Percentiles rank a stretch among this genome's conserved stretches.
Evolutionary conservation across 2,888 invertebrate genomes (phyloP).

Genomic region (Halocaridina rubra): DNA sequence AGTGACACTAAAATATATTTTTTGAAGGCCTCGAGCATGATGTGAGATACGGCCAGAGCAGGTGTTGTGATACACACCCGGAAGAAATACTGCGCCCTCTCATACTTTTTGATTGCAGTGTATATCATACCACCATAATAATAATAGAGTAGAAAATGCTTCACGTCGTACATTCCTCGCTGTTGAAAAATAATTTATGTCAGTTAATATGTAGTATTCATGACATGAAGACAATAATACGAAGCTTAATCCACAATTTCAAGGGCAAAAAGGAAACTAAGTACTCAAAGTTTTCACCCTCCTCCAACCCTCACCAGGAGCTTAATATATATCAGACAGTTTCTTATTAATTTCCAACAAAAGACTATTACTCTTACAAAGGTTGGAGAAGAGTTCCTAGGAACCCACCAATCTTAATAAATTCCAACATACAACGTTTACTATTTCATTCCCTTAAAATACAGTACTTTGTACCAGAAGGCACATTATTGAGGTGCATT

Average conservation of each 20-base stretch:
- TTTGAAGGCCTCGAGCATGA: constrained; percentile 97
- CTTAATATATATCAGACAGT: neutral
- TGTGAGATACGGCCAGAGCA: constrained; percentile 91
- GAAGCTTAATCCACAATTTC: too few relatives aligned
- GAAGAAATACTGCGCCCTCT: constrained; percentile 92
- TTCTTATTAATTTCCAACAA: too few relatives aligned
- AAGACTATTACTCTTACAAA: too few relatives aligned
- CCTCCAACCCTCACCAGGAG: too few relatives aligned
- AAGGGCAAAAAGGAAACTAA: neutral
- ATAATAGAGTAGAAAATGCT: constrained; percentile 92
- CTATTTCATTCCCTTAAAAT: too few relatives aligned
- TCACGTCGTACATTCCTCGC: constrained; percentile 85
- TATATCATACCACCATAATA: constrained; percentile 99
- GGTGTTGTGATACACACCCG: constrained; percentile 97
- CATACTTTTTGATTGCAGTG: constrained; percentile 90
- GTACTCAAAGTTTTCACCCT: neutral
- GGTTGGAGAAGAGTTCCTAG: too few relatives aligned
- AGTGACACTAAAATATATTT: constrained; percentile 94
- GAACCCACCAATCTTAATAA: too few relatives aligned
- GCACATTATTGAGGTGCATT: too few relatives aligned
- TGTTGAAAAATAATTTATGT: constrained; percentile 66
- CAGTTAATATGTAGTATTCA: too few relatives aligned
- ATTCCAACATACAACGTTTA: too few relatives aligned
- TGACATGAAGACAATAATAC: too few relatives aligned
- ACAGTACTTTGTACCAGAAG: too few relatives aligned